phyloP scores from a whole-genome alignment of 30 jellyfish, hydroid and myxozoan species.

The Euphysa ruthae region DNA sequence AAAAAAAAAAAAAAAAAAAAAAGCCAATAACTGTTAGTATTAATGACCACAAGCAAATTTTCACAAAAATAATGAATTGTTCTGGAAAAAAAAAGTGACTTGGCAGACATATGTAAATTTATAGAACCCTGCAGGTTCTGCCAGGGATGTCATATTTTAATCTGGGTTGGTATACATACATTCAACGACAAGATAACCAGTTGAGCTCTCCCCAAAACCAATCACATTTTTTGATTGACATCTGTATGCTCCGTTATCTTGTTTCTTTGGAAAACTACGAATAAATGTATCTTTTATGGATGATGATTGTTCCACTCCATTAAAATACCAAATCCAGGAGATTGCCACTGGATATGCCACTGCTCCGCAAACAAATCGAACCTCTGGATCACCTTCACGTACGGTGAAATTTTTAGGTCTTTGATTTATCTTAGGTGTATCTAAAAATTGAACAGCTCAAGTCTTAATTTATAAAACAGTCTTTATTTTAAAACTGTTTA shows the following conservation, averaged over 20 bases:
- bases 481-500: too few species aligned
- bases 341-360: constrained; percentile 50
- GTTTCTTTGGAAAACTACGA: neutral
- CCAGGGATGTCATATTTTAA: too few species aligned
- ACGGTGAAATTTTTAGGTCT: constrained; percentile 46
- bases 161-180: constrained; percentile 16
- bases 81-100: too few species aligned
- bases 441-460: neutral
- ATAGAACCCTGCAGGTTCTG: too few species aligned
- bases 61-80: too few species aligned
- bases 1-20: too few species aligned
- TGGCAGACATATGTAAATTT: too few species aligned
- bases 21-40: too few species aligned
- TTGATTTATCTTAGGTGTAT: constrained; percentile 49
- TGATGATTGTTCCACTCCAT: neutral
- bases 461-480: too few species aligned
- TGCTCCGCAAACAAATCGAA: constrained; percentile 52
- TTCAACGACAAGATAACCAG: constrained; percentile 11
- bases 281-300: neutral
- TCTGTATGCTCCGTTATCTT: constrained; percentile 58
- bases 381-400: constrained; percentile 38
- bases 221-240: constrained; percentile 9
- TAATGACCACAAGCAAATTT: too few species aligned
- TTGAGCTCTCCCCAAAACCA: constrained; percentile 19
- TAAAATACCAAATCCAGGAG: constrained; percentile 26